Conservation (phyloP, 2,113 vertebrate genomes). For the Mellivora capensis region DNA sequence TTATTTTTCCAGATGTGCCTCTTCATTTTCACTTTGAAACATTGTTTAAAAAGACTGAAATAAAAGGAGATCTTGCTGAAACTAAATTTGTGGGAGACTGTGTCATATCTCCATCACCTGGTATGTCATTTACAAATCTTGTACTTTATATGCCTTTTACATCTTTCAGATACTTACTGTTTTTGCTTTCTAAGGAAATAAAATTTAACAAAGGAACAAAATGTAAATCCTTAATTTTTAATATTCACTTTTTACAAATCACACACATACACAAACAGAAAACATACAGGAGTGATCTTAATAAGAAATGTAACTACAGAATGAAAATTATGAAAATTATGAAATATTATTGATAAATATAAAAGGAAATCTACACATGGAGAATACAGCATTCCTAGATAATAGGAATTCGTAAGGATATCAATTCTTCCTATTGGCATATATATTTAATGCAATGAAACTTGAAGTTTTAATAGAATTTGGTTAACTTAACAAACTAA, state of each 20-base stretch:
- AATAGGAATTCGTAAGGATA: not conserved
- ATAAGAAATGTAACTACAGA: not conserved
- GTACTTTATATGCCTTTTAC: slow-evolving; percentile 27
- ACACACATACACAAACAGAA: not conserved
- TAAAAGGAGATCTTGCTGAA: slow-evolving; percentile 81
- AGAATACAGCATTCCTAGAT: not conserved
- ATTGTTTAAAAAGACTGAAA: slow-evolving; percentile 81
- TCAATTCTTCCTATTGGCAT: not conserved
- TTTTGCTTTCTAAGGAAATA: slow-evolving; percentile 58
- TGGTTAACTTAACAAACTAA: slow-evolving; percentile 16
- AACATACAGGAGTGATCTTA: not conserved
- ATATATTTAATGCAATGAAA: not conserved
- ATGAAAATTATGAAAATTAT: no score
- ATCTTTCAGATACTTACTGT: not conserved
- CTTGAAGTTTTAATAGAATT: not conserved
- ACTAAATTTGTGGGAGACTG: slow-evolving; percentile 74
- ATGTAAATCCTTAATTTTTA: slow-evolving; percentile 56
- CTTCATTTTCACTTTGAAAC: slow-evolving; percentile 83
- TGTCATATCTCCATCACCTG: slow-evolving; percentile 75
- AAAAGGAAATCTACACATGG: not conserved
- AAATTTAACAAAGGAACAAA: slow-evolving; percentile 56
- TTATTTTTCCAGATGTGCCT: slow-evolving; percentile 84
- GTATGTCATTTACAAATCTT: slow-evolving; percentile 75
- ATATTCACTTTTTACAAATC: slow-evolving; percentile 17
- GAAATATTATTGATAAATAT: not conserved